Evolutionary conservation across 2,113 vertebrate genomes (phyloP), one percentile per base, ranked within the genome.

Genomic region (Erythrocercus mccallii): DNA sequence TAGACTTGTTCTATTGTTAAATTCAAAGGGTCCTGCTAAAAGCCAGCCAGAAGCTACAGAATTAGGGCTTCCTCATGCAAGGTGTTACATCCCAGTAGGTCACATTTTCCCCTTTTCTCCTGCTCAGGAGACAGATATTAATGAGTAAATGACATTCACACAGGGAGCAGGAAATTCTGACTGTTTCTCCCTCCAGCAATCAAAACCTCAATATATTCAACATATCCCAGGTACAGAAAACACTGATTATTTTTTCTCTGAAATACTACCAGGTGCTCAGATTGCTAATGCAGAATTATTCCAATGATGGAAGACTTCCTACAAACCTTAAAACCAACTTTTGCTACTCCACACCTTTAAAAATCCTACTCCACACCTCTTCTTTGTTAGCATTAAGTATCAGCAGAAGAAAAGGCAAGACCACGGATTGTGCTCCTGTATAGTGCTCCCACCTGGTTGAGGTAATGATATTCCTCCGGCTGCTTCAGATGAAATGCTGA

Each of bases 401-500:
- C 58, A 86, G 47, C 27, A 72, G 57, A 33, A 42, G 53, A n/a
- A 78, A 95, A 94, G 37, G 44, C 81, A 88, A 35, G 82, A 42
- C 8, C 4, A 0, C 2, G 13, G 37, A 38, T 11, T 35, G 30
- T 30, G 25, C 45, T 89, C 68, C 62, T 31, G 33, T 58, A 11
- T 1, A 82, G 79, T 62, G 79, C 82, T 88, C 98, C 97, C 97
- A 99, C 99, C 99, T 99, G 99, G 97, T 98, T 99, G 95, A 99
- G 99, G 97, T 99, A 99, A 99, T 99, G 99, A 95, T 99, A 99
- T 92, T 99, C 99, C 97, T 99, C 99, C 76, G 99, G 99, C 86
- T 99, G 98, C 94, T 98, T 98, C 96, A 99, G 99, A 93, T 99
- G 99, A 97, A 99, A 99, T 30, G 98, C 97, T 50, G 97, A 98